Evolutionary conservation across 92 coral and sea anemone genomes (phyloP).

Genomic region (Porites cylindrica): DNA sequence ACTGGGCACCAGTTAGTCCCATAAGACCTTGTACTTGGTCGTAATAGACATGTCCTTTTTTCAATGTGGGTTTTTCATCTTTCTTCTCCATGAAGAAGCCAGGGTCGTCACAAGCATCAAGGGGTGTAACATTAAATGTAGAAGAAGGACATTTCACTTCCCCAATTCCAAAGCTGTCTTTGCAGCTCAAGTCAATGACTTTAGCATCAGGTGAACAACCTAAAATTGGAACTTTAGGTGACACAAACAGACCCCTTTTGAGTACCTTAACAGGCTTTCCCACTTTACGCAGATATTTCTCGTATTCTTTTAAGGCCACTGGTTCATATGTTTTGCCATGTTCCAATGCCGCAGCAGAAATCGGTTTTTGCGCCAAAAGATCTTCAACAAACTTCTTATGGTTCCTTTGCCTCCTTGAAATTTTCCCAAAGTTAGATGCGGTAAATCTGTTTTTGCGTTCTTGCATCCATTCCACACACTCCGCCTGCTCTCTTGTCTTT

Average conservation of each 20-base stretch:
- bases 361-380: constrained; percentile 48
- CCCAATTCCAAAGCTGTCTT: constrained; percentile 61
- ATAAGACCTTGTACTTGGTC: constrained; percentile 69
- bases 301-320: constrained; percentile 62
- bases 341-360: constrained; percentile 39
- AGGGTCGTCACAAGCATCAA: constrained; percentile 70
- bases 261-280: constrained; percentile 61
- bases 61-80: constrained; percentile 48
- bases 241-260: constrained; percentile 62
- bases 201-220: constrained; percentile 78
- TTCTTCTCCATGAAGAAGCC: constrained; percentile 50
- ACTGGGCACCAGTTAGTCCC: constrained; percentile 59
- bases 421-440: constrained; percentile 59
- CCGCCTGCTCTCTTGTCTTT: constrained; percentile 56
- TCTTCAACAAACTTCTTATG: constrained; percentile 63
- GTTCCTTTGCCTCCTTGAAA: constrained; percentile 49
- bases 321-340: constrained; percentile 74
- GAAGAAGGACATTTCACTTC: constrained; percentile 74
- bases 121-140: constrained; percentile 58
- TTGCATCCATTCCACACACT: constrained; percentile 59
- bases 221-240: constrained; percentile 56
- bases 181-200: constrained; percentile 54
- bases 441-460: constrained; percentile 59
- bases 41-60: constrained; percentile 54
- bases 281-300: constrained; percentile 41